Evolutionary conservation across 2,888 invertebrate genomes (phyloP).

Genomic region (Phaedon cochleariae): DNA sequence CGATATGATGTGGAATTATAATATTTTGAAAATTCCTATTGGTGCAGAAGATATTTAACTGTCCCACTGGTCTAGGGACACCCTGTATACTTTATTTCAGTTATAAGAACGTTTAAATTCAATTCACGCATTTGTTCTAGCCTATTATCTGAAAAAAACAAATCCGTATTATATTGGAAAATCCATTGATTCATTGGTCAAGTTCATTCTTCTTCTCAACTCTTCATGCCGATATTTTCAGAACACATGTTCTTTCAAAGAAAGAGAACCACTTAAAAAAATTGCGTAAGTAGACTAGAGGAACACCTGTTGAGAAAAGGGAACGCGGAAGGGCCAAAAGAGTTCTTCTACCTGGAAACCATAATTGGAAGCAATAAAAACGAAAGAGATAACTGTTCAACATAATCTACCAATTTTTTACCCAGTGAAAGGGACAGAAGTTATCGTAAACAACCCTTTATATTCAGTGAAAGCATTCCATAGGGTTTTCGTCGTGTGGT

Average conservation of each 20-base stretch:
- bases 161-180: no score
- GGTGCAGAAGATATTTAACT: no score
- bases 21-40: no score
- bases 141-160: no score
- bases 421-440: slow-evolving; percentile 12
- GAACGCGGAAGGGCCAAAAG: slow-evolving; percentile 8
- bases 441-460: slow-evolving; percentile 18
- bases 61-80: no score
- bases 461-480: slow-evolving; percentile 13
- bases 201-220: no score
- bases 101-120: no score
- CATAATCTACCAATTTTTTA: slow-evolving; percentile 15
- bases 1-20: no score
- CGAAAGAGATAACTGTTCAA: slow-evolving; percentile 8
- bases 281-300: background rate
- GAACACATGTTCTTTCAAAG: background rate
- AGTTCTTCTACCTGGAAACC: slow-evolving; percentile 11
- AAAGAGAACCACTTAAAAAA: background rate
- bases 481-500: slow-evolving; percentile 13
- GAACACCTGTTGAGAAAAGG: background rate
- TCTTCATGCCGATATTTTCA: background rate
- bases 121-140: no score
- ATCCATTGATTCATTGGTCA: no score
- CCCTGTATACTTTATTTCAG: no score
- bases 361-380: slow-evolving; percentile 14